Evolutionary conservation across 2,113 vertebrate genomes (phyloP), one percentile per base, ranked within the genome.

Genomic region (Lycocorax pyrrhopterus): DNA sequence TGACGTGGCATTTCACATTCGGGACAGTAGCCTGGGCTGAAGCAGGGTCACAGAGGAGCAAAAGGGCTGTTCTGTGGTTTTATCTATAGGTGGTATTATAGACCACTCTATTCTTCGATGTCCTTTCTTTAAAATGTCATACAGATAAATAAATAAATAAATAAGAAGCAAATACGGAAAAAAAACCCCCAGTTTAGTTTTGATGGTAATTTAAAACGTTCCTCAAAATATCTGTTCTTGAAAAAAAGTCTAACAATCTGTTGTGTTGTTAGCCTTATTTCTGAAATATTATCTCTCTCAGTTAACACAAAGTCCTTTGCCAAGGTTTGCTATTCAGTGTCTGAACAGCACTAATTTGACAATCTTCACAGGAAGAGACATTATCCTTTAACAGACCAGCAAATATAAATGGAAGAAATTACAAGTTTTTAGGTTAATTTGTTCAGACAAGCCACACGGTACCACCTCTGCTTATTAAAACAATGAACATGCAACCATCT

Each of bases 61-160:
- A 55, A 83, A 83, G 22, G 87, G 43, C 21, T 95, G 64, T 94
- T 94, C 83, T 93, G 47, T 88, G 52, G 20, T 90, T 96, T 90
- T 96, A 91, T 86, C 95, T 94, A 93, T 91, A 93, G 85, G 85
- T 95, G 88, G 92, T 95, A 86, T 90, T 90, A 94, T 8, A 94
- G 82, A 93, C 87, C 90, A 74, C 71, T 80, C 19, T 83, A 90
- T 96, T 59, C 47, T 74, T 76, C 4, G 1, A 62, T 67, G 55
- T 41, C 14, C 27, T 85, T 87, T 63, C 51, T 80, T 85, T 68
- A 72, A 81, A 93, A 63, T 0, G 0, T 55, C 13, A 21, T 66
- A 19, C 9, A 74, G 44, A 75, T 87, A 56, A 71, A 77, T 26
- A 73, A 25, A 77, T 18, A 80, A 71, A 91, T 72, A 79, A 37